These are phyloP conservation scores for Morinoia aosen DNA, from an alignment of 2,888 invertebrate species.

Conservation along the genomic window DNA sequence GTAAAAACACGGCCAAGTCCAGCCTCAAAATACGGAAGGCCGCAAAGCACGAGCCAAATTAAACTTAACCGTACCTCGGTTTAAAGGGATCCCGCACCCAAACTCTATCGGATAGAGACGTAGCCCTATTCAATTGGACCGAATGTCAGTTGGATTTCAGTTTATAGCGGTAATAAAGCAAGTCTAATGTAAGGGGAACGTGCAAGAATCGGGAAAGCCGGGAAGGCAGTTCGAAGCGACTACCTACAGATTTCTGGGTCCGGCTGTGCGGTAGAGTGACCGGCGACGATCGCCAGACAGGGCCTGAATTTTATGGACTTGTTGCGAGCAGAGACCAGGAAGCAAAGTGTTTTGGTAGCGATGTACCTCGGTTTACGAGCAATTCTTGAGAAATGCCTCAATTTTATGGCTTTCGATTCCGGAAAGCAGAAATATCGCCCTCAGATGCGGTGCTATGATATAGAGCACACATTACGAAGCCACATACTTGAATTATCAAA, in stretches of 20 bases:
- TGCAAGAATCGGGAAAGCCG: constrained; percentile 2
- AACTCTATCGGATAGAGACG: constrained; percentile 46
- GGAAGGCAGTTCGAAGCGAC: not conserved
- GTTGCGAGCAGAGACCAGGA: not conserved
- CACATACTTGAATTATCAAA: not conserved
- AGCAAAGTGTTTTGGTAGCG: constrained; percentile 44
- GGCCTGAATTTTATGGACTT: constrained; percentile 44
- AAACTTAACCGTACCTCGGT: not conserved
- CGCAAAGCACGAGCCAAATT: not conserved
- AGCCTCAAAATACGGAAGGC: not conserved
- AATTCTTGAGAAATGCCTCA: constrained; percentile 53
- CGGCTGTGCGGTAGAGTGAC: constrained; percentile 8
- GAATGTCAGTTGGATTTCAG: constrained; percentile 54
- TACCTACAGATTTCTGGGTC: constrained; percentile 19
- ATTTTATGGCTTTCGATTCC: constrained; percentile 50
- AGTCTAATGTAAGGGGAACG: constrained; percentile 47
- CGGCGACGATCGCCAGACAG: not conserved
- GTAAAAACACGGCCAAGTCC: not conserved
- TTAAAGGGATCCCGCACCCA: not conserved
- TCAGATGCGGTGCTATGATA: not conserved
- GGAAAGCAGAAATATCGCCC: not conserved
- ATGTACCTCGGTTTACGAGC: constrained; percentile 37
- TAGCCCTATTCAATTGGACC: constrained; percentile 54
- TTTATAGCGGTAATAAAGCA: constrained; percentile 53
- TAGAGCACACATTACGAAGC: not conserved